Base-by-base conservation (phyloP, 2,888 invertebrate species). In the Formica aserva region DNA sequence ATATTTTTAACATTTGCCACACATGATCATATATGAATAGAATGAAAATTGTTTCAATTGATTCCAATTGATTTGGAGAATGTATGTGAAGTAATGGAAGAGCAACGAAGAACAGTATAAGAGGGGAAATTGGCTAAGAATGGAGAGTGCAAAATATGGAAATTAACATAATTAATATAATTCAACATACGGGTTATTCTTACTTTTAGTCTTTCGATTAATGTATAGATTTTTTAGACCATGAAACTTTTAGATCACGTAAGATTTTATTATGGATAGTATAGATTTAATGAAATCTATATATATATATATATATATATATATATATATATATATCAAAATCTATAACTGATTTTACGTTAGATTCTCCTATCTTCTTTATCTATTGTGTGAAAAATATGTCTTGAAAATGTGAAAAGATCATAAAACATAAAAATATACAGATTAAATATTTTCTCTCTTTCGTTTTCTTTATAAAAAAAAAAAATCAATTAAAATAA, bases 191-290 rank as follows among this genome's bases (percentile, higher is more conserved):
- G 85, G 85, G 85, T 85, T 83, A 75, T 32, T 76, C 77, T 85
- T 65, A 85, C 35, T 80, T 83, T 85, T 75, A 71, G 75, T 75
- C 78, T 74, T 63, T 69, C 83, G 83, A 83, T 86, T 72, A 60
- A 66, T 85, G 60, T 82, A 85, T 86, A 85, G 74, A 78, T 87
- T 88, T 88, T 87, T 87, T 85, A 84, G 86, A 81, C 52, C 82
- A 77, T 83, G 76, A 82, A 86, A 80, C 75, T 85, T 89, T 85
- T 89, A 90, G 90, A 38, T 35, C 71, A 81, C 29, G 62, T 91
- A 91, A 91, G 91, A 86, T 91, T 26, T 91, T 90, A 91, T 90
- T 87, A 91, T 91, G 82, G 88, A 88, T 91, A 90, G 91, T 86
- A 89, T 89, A 91, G 88, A 88, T 82, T 89, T 86, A 88, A 89